Percentiles rank a stretch among this genome's conserved stretches.
Conservation (phyloP, 1,140 invertebrate genomes). For the Drosophila ananassae region DNA sequence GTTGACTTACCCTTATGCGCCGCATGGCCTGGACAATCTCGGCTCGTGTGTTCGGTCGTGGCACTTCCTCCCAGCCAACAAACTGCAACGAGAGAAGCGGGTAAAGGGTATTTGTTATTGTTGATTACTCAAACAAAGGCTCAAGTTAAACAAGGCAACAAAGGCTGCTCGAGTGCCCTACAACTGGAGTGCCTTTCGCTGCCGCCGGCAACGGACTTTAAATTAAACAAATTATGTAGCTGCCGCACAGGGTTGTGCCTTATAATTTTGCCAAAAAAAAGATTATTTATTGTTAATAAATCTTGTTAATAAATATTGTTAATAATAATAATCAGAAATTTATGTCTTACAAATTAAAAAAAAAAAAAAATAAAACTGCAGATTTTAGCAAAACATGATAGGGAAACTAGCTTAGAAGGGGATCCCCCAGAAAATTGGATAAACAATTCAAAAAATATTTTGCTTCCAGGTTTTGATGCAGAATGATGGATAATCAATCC, state of each 20-base stretch:
- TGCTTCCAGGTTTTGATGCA: too few species aligned
- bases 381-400: too few species aligned
- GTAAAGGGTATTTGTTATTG: conserved; percentile 42
- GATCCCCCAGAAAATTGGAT: too few species aligned
- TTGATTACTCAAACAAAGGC: conserved; percentile 20
- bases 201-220: conserved; percentile 16
- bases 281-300: too few species aligned
- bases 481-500: too few species aligned
- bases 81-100: conserved; percentile 89
- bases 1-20: conserved; percentile 94
- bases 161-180: conserved; percentile 21
- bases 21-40: conserved; percentile 99
- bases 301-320: too few species aligned
- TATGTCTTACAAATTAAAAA: too few species aligned
- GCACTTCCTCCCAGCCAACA: conserved; percentile 98
- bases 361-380: too few species aligned
- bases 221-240: conserved; percentile 42
- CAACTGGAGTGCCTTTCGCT: conserved; percentile 4
- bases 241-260: conserved; percentile 5
- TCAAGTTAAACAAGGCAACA: conserved; percentile 22
- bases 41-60: conserved; percentile 95
- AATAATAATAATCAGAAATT: background rate
- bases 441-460: too few species aligned
- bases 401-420: too few species aligned
- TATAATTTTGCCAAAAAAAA: background rate